phyloP scores from a whole-genome alignment of 2,797 vertebrate species.

The Chromobotia macracanthus region DNA sequence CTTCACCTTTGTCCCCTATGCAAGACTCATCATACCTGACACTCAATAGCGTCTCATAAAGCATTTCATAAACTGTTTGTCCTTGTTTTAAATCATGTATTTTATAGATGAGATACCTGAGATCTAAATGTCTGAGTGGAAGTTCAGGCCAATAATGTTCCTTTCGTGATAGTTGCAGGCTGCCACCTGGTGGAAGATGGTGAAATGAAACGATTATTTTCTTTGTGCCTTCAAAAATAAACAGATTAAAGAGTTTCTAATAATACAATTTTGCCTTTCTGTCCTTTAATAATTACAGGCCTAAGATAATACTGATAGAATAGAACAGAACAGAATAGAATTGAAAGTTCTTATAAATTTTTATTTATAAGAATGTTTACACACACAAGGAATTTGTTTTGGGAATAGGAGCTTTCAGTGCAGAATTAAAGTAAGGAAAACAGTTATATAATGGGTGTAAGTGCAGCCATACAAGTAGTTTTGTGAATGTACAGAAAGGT shows the following conservation, averaged over 20 bases:
- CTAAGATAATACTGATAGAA: neutral
- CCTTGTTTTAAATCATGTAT: neutral
- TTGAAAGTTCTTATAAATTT: too few species aligned
- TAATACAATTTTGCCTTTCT: neutral
- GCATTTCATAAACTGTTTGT: neutral
- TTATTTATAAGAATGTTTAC: too few species aligned
- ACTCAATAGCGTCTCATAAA: neutral
- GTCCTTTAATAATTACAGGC: neutral
- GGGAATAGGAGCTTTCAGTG: too few species aligned
- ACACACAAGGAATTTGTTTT: too few species aligned
- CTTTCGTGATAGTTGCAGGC: constrained; percentile 2
- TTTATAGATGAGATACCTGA: neutral
- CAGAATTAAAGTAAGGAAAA: too few species aligned
- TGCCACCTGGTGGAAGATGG: constrained; percentile 42
- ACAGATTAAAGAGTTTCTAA: neutral
- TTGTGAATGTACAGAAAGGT: too few species aligned
- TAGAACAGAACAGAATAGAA: too few species aligned
- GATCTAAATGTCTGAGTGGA: too few species aligned
- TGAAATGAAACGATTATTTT: neutral
- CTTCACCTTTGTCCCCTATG: neutral
- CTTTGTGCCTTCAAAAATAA: too few species aligned
- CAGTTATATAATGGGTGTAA: too few species aligned
- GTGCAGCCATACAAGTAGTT: too few species aligned
- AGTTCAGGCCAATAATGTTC: neutral
- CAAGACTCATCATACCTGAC: neutral